phyloP scores from a whole-genome alignment of 2,113 vertebrate genomes.

The Ardeotis arabs region DNA sequence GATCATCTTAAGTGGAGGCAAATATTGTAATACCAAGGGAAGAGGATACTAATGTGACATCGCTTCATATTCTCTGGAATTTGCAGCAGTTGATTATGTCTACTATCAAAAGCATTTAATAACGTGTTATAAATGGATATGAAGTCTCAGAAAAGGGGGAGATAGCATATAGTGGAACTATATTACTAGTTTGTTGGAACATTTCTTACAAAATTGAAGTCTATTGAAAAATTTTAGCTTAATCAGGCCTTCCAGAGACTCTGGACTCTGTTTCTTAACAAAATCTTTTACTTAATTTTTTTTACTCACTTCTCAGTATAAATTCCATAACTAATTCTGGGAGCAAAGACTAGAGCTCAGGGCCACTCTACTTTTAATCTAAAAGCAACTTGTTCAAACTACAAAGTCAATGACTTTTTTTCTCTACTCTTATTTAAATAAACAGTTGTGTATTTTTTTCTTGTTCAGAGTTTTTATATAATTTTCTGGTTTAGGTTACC shows the following conservation, averaged over 20 bases:
- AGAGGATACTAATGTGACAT: rapidly evolving
- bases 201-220: neutral
- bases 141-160: neutral
- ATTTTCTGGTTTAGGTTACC: neutral
- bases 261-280: neutral
- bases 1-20: neutral
- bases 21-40: neutral
- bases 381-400: neutral
- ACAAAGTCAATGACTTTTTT: rapidly evolving
- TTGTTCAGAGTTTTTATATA: neutral
- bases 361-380: neutral
- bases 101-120: neutral
- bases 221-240: neutral
- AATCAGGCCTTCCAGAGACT: neutral
- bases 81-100: neutral
- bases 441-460: neutral
- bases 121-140: neutral
- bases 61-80: neutral
- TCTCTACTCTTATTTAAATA: neutral
- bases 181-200: neutral
- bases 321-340: neutral
- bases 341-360: neutral
- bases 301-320: neutral
- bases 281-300: no score
- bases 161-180: neutral